A percentile compares a stretch with the other conserved stretches of the same genome.
phyloP scores from a whole-genome alignment of 92 coral and sea anemone genomes.

The Parazoanthus atlanticus region DNA sequence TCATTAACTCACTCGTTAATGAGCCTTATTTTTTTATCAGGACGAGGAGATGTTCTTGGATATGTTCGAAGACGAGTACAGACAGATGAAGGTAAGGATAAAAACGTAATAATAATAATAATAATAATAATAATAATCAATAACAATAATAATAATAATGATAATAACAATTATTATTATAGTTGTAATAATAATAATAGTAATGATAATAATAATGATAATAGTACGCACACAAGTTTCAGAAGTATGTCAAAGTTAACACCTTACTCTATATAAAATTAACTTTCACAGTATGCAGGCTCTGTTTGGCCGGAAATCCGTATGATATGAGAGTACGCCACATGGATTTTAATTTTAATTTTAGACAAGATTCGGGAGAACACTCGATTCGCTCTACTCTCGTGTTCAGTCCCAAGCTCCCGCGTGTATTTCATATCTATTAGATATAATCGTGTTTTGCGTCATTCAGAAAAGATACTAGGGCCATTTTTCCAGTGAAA shows the following conservation, averaged over 20 bases:
- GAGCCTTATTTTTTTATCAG: constrained; percentile 46
- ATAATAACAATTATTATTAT: background rate
- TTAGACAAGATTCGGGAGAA: background rate
- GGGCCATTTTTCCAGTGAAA: background rate
- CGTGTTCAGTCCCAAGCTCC: background rate
- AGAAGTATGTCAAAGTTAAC: too few relatives aligned
- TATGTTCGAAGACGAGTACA: constrained; percentile 97
- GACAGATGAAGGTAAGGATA: constrained; percentile 87
- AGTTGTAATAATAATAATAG: background rate
- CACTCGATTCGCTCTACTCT: background rate
- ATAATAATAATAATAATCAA: background rate
- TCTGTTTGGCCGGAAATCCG: too few relatives aligned
- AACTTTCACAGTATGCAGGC: too few relatives aligned
- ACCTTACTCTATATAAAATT: too few relatives aligned
- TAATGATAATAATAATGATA: background rate
- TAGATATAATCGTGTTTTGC: background rate
- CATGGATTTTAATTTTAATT: too few relatives aligned
- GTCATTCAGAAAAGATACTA: background rate
- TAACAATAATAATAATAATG: background rate
- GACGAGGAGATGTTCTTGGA: constrained; percentile 95
- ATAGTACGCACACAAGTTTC: too few relatives aligned
- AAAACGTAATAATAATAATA: background rate
- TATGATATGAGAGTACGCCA: too few relatives aligned
- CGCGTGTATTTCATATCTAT: background rate
- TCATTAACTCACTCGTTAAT: background rate